Conservation (phyloP, 2,113 vertebrate genomes). For the Nothobranchius kuhntae region DNA sequence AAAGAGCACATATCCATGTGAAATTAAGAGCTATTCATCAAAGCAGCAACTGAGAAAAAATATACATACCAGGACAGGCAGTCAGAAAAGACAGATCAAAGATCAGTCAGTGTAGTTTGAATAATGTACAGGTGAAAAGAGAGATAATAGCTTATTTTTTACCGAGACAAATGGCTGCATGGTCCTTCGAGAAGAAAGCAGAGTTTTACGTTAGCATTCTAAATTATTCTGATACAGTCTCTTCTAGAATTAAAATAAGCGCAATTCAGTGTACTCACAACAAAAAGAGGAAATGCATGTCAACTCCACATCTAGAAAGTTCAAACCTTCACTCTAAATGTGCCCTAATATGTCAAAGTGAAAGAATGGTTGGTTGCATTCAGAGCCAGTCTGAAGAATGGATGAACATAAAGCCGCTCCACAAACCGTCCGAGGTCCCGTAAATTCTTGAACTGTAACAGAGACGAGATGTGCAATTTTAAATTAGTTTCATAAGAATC, state of each 20-base stretch:
- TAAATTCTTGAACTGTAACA: too few species aligned
- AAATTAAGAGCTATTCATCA: too few species aligned
- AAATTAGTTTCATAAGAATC: too few species aligned
- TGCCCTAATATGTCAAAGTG: background rate
- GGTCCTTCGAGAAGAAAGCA: background rate
- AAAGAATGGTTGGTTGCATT: background rate
- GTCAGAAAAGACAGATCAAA: too few species aligned
- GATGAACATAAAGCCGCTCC: background rate
- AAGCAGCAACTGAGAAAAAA: too few species aligned
- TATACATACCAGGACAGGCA: too few species aligned
- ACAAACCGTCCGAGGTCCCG: too few species aligned
- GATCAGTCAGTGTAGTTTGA: too few species aligned
- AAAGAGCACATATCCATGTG: too few species aligned
- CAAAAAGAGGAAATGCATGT: background rate
- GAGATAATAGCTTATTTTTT: too few species aligned
- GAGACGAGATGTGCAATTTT: too few species aligned
- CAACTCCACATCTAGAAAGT: background rate
- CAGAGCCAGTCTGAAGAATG: background rate
- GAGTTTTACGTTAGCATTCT: background rate
- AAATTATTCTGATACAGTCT: background rate
- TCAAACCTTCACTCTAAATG: background rate
- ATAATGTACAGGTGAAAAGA: too few species aligned
- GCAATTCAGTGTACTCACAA: background rate
- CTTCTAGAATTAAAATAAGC: background rate
- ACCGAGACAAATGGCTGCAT: background rate